Evolutionary conservation across 2,113 vertebrate species (phyloP).

Genomic region (Sakesphorus luctuosus): DNA sequence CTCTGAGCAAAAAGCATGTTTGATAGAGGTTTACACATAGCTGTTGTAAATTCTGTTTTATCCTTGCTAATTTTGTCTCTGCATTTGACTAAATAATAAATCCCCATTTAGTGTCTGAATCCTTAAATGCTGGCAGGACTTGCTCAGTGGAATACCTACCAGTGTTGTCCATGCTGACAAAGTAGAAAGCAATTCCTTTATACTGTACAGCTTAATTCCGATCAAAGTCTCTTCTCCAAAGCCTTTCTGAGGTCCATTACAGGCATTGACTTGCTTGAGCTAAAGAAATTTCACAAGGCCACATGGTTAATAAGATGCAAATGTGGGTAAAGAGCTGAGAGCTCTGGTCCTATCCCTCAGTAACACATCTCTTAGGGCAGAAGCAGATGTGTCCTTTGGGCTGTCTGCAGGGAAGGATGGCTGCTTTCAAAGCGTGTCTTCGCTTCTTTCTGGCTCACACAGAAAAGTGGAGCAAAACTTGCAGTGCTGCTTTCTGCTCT

Average conservation of each 20-base stretch:
- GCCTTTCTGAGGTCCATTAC: background rate
- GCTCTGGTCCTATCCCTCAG: background rate
- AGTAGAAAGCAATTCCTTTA: background rate
- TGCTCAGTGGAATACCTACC: background rate
- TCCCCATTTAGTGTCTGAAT: background rate
- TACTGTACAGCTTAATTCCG: background rate
- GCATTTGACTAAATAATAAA: slow-evolving; percentile 21
- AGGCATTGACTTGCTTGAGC: background rate
- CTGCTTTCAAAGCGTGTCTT: background rate
- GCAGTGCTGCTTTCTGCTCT: background rate
- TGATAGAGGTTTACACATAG: background rate
- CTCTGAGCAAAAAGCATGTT: background rate
- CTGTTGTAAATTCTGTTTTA: slow-evolving; percentile 32
- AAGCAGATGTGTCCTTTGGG: background rate
- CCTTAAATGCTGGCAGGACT: background rate
- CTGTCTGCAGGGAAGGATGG: background rate
- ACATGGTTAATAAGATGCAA: background rate
- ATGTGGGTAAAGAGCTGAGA: background rate
- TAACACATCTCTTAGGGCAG: background rate
- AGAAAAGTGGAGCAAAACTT: background rate
- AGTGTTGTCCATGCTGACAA: background rate
- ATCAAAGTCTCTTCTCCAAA: background rate
- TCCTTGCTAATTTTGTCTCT: slow-evolving; percentile 13
- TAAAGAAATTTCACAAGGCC: background rate
- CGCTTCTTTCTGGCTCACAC: background rate